Evolutionary conservation across 2,888 invertebrate species (phyloP).

Genomic region (Hirtodrosophila duncani): DNA sequence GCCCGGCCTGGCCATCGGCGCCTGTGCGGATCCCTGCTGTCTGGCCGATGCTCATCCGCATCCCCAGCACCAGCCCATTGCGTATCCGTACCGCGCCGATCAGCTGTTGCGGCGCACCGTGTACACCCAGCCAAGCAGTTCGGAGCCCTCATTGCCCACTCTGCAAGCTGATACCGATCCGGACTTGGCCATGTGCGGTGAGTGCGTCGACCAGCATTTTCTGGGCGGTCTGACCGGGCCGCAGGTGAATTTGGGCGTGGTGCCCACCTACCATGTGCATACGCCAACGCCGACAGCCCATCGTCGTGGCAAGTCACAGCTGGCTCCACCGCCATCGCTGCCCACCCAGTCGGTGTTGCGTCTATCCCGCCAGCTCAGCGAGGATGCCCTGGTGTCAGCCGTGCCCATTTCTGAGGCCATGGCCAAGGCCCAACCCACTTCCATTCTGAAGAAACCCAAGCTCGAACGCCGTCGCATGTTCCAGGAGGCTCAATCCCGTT

Average conservation of each 20-base stretch:
- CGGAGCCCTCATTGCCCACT: slow-evolving; percentile 76
- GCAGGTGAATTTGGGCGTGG: slow-evolving; percentile 68
- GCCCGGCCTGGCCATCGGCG: slow-evolving; percentile 69
- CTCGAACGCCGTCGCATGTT: slow-evolving; percentile 74
- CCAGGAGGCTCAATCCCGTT: slow-evolving; percentile 75
- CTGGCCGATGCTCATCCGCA: slow-evolving; percentile 74
- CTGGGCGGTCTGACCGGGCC: slow-evolving; percentile 71
- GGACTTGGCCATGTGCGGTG: slow-evolving; percentile 76
- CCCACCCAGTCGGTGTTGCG: slow-evolving; percentile 73
- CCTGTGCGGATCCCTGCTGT: slow-evolving; percentile 72
- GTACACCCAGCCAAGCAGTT: slow-evolving; percentile 71
- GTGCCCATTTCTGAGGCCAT: slow-evolving; percentile 74
- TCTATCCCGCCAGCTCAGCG: slow-evolving; percentile 73
- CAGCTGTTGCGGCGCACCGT: slow-evolving; percentile 71
- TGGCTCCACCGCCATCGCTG: slow-evolving; percentile 66
- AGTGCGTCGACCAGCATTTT: slow-evolving; percentile 77
- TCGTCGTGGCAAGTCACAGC: slow-evolving; percentile 64
- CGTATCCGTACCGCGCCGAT: slow-evolving; percentile 68
- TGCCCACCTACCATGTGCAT: slow-evolving; percentile 76
- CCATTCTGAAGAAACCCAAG: slow-evolving; percentile 76
- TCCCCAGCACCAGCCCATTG: slow-evolving; percentile 74
- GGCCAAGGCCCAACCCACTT: slow-evolving; percentile 71
- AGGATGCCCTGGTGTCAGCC: slow-evolving; percentile 74
- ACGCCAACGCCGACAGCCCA: slow-evolving; percentile 76
- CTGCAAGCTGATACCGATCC: too few species aligned